Evolutionary conservation across 2,113 vertebrate species (phyloP).

Genomic region (Mustela nigripes): DNA sequence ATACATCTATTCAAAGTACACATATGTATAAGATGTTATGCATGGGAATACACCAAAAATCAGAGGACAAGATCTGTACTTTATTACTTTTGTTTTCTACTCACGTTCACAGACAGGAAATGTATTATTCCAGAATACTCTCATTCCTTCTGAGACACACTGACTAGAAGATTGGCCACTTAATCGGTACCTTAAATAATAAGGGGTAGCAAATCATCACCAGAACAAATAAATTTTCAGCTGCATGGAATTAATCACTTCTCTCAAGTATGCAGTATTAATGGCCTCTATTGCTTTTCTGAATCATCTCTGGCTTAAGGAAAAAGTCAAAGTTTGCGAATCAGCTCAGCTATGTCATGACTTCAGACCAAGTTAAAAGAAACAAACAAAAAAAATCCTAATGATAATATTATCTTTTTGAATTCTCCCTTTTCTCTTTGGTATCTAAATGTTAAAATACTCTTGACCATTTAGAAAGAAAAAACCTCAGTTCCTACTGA

Average conservation of each 20-base stretch:
- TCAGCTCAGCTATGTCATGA: background rate
- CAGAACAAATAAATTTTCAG: background rate
- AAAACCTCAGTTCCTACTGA: background rate
- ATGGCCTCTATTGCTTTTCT: background rate
- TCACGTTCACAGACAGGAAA: conserved; percentile 75
- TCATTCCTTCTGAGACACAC: conserved; percentile 55
- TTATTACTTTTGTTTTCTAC: conserved; percentile 58
- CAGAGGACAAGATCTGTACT: conserved; percentile 1
- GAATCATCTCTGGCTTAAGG: conserved; percentile 19
- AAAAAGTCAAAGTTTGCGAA: background rate
- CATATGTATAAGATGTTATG: background rate
- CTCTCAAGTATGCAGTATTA: background rate
- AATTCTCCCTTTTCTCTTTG: conserved; percentile 8
- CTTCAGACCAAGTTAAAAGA: conserved; percentile 11
- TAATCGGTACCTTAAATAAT: conserved; percentile 70
- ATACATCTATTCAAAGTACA: background rate
- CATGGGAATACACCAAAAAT: background rate
- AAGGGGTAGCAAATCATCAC: conserved; percentile 33
- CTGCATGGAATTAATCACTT: background rate
- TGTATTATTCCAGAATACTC: conserved; percentile 57
- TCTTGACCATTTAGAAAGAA: background rate
- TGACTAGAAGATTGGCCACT: conserved; percentile 68
- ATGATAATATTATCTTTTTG: background rate
- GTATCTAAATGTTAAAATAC: background rate
- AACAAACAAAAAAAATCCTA: background rate